Evolutionary conservation across 2,797 vertebrate species (phyloP).

Genomic region (Melanotaenia boesemani): DNA sequence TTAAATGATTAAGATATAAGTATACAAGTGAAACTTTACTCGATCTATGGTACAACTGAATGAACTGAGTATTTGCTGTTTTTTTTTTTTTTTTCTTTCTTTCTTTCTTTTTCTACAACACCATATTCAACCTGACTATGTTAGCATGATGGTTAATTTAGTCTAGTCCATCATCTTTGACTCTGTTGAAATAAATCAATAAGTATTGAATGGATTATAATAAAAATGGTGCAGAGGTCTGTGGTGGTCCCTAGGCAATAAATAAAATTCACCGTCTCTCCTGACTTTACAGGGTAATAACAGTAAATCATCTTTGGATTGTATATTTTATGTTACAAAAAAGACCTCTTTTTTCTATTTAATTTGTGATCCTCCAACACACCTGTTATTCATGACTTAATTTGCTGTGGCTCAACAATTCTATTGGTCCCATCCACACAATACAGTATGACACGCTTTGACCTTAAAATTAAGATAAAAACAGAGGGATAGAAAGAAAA

Average conservation of each 20-base stretch:
- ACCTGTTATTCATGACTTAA: background rate
- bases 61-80: too few relatives aligned
- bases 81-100: too few relatives aligned
- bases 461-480: conserved; percentile 21
- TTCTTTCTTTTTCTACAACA: background rate
- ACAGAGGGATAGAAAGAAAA: background rate
- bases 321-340: too few relatives aligned
- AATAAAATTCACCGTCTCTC: background rate
- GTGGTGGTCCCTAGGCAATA: background rate
- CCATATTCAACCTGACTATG: background rate
- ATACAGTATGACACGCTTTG: background rate
- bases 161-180: background rate
- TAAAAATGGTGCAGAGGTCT: background rate
- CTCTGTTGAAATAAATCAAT: background rate
- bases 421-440: background rate
- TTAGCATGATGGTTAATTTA: background rate
- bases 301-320: background rate
- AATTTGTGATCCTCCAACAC: too few relatives aligned
- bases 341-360: conserved; percentile 33
- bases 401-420: background rate
- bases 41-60: too few relatives aligned
- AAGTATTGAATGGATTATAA: background rate
- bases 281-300: background rate
- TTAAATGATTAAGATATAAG: too few relatives aligned
- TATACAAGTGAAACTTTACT: too few relatives aligned